phyloP scores from a whole-genome alignment of 2,113 vertebrate genomes.

The Phyllostomus discolor region DNA sequence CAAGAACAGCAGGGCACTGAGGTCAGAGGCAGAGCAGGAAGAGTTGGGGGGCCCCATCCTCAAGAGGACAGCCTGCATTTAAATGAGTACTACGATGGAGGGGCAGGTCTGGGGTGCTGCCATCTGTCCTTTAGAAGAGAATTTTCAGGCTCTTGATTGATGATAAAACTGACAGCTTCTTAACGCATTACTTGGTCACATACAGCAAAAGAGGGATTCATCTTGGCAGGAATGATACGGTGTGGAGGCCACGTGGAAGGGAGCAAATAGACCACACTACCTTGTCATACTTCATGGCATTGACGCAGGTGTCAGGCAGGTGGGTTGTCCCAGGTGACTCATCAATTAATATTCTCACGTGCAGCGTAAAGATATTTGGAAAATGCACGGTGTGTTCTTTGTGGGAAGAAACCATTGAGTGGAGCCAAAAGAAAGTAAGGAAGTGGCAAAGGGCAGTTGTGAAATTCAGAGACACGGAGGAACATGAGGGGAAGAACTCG shows the following conservation, averaged over 20 bases:
- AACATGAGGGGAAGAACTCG: neutral
- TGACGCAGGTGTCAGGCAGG: neutral
- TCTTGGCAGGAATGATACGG: neutral
- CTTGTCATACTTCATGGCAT: rapidly evolving
- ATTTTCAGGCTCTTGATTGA: neutral
- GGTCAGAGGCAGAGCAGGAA: neutral
- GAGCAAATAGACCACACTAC: neutral
- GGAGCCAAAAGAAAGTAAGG: neutral
- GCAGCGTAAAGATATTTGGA: neutral
- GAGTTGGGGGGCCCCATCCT: neutral
- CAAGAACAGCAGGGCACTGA: neutral
- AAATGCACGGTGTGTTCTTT: neutral
- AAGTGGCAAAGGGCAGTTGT: too few species aligned
- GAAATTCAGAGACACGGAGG: neutral
- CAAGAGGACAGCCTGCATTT: neutral
- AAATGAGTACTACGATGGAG: neutral
- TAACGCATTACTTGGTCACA: neutral
- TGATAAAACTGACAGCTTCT: neutral
- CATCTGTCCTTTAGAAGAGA: neutral
- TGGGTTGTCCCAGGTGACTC: rapidly evolving
- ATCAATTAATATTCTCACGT: neutral
- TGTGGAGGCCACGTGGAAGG: neutral
- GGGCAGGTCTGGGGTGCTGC: neutral
- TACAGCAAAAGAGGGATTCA: neutral
- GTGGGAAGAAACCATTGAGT: neutral